Evolutionary conservation across 2,888 invertebrate species (phyloP).

Genomic region (Plemyria rubiginata): DNA sequence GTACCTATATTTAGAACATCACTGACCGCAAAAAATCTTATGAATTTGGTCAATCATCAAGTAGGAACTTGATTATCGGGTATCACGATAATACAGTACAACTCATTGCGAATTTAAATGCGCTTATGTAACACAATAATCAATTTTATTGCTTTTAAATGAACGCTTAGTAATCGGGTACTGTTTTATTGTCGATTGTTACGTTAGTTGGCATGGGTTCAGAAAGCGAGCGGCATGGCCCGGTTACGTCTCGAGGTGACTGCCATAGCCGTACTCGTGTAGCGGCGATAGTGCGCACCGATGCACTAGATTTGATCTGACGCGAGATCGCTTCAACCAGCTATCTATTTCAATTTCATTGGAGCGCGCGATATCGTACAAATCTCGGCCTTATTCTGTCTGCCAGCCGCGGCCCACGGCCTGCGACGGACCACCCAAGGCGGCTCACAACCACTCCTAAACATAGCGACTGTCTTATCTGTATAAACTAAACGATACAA

Average conservation of each 20-base stretch:
- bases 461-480: constrained; percentile 71
- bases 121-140: constrained; percentile 17
- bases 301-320: constrained; percentile 77
- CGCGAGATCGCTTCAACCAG: constrained; percentile 65
- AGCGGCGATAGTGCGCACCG: constrained; percentile 54
- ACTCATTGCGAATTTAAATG: constrained; percentile 1
- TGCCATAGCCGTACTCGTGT: constrained; percentile 55
- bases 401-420: constrained; percentile 63
- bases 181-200: constrained; percentile 25
- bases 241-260: constrained; percentile 61
- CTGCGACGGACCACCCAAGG: constrained; percentile 76
- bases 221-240: constrained; percentile 25
- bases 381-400: constrained; percentile 78
- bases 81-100: not conserved
- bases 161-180: constrained; percentile 24
- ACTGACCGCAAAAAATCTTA: not conserved
- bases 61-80: not conserved
- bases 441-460: constrained; percentile 71
- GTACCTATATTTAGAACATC: too few species aligned
- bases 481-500: constrained; percentile 69
- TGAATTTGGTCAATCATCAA: not conserved
- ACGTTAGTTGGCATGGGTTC: constrained; percentile 45
- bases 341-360: constrained; percentile 80
- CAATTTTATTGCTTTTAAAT: constrained; percentile 24
- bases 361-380: constrained; percentile 76